Percentiles rank a stretch among this genome's conserved stretches.
Conservation (phyloP, 2,888 invertebrate genomes). For the Calameuta idolon region DNA sequence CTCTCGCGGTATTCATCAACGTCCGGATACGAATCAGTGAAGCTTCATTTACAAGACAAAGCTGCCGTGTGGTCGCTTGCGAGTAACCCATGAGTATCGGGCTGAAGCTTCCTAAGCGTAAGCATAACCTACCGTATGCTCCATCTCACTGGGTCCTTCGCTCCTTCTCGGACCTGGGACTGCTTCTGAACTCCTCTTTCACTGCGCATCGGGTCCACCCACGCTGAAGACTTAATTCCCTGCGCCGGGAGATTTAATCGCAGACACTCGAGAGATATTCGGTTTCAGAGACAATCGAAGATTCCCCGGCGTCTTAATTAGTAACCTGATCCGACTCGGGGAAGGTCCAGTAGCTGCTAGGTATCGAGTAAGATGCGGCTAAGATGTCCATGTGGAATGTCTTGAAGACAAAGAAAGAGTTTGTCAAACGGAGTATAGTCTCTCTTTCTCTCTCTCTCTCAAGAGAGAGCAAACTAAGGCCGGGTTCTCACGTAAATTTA, state of each 20-base stretch:
- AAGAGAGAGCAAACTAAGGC: not conserved
- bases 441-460: not conserved
- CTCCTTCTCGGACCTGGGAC: too few species aligned
- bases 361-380: not conserved
- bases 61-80: slow-evolving; percentile 55
- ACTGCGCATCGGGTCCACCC: slow-evolving; percentile 47
- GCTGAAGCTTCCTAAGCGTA: not conserved
- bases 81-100: slow-evolving; percentile 17
- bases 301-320: slow-evolving; percentile 63
- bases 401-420: not conserved
- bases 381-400: not conserved
- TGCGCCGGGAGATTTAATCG: slow-evolving; percentile 56
- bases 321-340: slow-evolving; percentile 38
- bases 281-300: slow-evolving; percentile 58
- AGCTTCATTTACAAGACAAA: slow-evolving; percentile 67
- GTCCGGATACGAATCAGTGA: slow-evolving; percentile 65
- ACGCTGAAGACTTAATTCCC: slow-evolving; percentile 58
- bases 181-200: too few species aligned
- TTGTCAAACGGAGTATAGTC: not conserved
- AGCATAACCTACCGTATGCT: not conserved
- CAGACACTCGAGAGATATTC: slow-evolving; percentile 55
- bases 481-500: not conserved
- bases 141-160: not conserved
- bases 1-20: slow-evolving; percentile 62
- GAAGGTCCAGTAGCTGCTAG: not conserved